Evolutionary conservation across 1,140 invertebrate genomes (phyloP), one percentile per base, ranked within the genome.

Genomic region (Mesaphorura yosii): DNA sequence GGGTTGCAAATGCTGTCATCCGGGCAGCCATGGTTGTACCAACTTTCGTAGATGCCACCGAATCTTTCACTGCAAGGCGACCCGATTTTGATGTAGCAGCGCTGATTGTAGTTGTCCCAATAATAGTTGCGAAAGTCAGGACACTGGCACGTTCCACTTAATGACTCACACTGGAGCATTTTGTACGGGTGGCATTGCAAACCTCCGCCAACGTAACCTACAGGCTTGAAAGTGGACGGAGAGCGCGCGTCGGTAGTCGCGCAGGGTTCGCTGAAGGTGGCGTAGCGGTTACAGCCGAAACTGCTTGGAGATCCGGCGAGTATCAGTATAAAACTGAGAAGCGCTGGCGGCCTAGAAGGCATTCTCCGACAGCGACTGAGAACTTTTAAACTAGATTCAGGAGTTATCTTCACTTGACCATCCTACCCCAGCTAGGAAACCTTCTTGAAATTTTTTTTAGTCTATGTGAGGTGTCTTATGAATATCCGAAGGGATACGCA

Each of bases 1-100:
- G 46, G 46, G 28, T 48, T 48, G 28, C 46, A 48, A 48, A 29
- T 34, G 12, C 28, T 34, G 23, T 48, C 37, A 15, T 48, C 46
- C 4, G 46, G 46, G 19, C 46, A 48, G n/a, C 46, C 46, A 37
- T 48, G 46, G 7, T 48, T 22, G 23, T 48, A 48, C 5, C 28
- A 22, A 14, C 20, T 6, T 22, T 48, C 46, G 10, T 12, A 31
- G 5, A 31, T 12, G 19, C 46, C 46, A 5, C 46, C 46, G 23
- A 31, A 31, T 17, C 4, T 34, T 15, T 48, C 46, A 15, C 37
- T 14, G 23, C 46, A 48, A 6, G 25, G 5, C 10, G 5, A 26
- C 14, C 29, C 44, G 23, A 46, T 46, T 26, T 25, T 14, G 19
- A 17, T 12, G 44, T 23, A 46, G 17, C 44, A 46, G 10, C 44